These are phyloP conservation scores for Heterodera filipjevi DNA, from an alignment of 2,888 invertebrate species.

Conservation along the genomic window DNA sequence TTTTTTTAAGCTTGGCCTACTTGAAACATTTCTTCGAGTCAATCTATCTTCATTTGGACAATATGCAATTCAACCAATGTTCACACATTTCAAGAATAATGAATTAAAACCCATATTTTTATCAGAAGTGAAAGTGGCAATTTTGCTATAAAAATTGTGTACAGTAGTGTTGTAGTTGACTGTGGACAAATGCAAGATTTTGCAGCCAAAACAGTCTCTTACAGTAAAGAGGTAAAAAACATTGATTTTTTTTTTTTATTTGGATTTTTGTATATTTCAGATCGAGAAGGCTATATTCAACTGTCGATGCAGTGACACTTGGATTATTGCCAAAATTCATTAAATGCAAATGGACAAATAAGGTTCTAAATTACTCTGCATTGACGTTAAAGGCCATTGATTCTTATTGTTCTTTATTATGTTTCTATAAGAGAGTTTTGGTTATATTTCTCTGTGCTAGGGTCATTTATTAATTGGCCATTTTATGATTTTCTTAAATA, in stretches of 20 bases:
- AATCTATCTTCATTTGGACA: constrained; percentile 1
- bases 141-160: not conserved
- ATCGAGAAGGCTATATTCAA: constrained; percentile 1
- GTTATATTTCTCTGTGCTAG: no score
- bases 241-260: not conserved
- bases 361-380: not conserved
- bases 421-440: no score
- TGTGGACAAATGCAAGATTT: not conserved
- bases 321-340: not conserved
- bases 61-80: not conserved
- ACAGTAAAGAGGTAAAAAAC: constrained; percentile 9
- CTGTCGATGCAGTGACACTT: not conserved
- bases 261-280: not conserved
- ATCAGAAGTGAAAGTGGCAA: not conserved
- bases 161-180: not conserved
- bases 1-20: not conserved
- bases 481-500: no score
- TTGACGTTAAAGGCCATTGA: no score
- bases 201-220: constrained; percentile 10
- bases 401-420: not conserved
- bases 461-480: no score
- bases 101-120: not conserved
- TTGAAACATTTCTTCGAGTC: constrained; percentile 6
- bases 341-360: not conserved
- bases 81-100: no score